Evolutionary conservation across 2,113 vertebrate species (phyloP), one percentile per base, ranked within the genome.

Genomic region (Engystomops pustulosus): DNA sequence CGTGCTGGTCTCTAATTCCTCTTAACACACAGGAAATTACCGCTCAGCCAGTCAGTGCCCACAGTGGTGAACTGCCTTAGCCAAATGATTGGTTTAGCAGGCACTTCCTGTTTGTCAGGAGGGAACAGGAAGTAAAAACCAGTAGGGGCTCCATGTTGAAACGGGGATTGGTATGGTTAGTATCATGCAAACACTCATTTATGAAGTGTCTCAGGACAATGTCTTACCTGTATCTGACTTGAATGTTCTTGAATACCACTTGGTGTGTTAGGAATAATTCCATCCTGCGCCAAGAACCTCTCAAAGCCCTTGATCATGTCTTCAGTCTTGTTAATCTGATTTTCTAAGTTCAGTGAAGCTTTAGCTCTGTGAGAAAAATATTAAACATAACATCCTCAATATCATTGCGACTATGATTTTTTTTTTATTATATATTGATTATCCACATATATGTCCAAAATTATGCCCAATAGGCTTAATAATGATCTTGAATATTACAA

Each of bases 321-420:
- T 25, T 97, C 95, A 2, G 94, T 93, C 9, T 95, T 96, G 84
- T 89, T 93, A 41, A 98, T 96, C 88, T 96, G 95, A 83, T 55
- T 92, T 88, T 98, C 95, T 89, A 99, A 89, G 32, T 94, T 94
- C 79, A 97, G 91, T n/a, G 96, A 94, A 14, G 96, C 93, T 78
- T 95, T 95, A 44, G 95, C 95, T 88, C 98, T 99, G 51, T 11
- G 41, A 53, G 58, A 65, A 23, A 30, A 34, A 15, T 2, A 65
- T 36, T 62, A 0, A 62, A 62, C 58, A 32, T 27, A 60, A 10
- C 27, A 62, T 62, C 3, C 15, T 49, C 18, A 30, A 27, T 62
- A 32, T 62, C 4, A 60, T 4, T 25, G 53, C 51, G 1, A 27
- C 38, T 41, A 5, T 41, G 38, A 41, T 11, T 2, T 41, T 41